A percentile compares a stretch with the other conserved stretches of the same genome.
phyloP scores from a whole-genome alignment of 2,888 invertebrate species.

The Trachelus tabidus region DNA sequence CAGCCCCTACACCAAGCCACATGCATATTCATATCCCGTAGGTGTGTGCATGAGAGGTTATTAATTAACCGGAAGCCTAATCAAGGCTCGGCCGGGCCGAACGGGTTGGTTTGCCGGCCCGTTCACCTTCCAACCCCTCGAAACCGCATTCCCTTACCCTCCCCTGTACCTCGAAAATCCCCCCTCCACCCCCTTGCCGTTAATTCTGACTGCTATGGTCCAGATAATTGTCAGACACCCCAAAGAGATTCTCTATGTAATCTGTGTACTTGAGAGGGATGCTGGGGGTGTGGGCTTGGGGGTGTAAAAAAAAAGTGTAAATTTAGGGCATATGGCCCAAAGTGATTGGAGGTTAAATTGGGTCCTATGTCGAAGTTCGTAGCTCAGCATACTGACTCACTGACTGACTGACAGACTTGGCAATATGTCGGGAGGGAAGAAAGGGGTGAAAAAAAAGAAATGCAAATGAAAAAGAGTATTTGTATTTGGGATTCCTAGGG shows the following conservation, averaged over 20 bases:
- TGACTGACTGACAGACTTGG: not conserved
- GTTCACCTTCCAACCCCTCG: slow-evolving; percentile 5
- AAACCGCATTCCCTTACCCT: not conserved
- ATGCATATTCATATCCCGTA: slow-evolving; percentile 62
- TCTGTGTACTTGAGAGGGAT: not conserved
- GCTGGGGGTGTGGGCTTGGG: not conserved
- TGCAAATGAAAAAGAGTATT: slow-evolving; percentile 67
- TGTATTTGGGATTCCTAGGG: slow-evolving; percentile 60
- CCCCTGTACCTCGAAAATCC: not conserved
- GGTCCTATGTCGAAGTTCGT: not conserved
- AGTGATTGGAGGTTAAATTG: not conserved
- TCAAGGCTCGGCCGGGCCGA: slow-evolving; percentile 62
- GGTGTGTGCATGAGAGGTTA: slow-evolving; percentile 67
- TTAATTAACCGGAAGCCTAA: slow-evolving; percentile 72
- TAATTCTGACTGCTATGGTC: not conserved
- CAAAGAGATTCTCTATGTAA: not conserved
- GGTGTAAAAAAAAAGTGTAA: not conserved
- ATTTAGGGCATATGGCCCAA: not conserved
- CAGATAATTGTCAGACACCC: not conserved
- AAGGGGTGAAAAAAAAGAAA: slow-evolving; percentile 39
- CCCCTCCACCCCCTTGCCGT: not conserved
- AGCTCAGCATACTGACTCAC: not conserved
- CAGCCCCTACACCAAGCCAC: slow-evolving; percentile 14
- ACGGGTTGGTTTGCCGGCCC: slow-evolving; percentile 11
- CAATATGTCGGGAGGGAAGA: slow-evolving; percentile 2